Conservation (phyloP, 2,113 vertebrate genomes). For the Manacus vitellinus region DNA sequence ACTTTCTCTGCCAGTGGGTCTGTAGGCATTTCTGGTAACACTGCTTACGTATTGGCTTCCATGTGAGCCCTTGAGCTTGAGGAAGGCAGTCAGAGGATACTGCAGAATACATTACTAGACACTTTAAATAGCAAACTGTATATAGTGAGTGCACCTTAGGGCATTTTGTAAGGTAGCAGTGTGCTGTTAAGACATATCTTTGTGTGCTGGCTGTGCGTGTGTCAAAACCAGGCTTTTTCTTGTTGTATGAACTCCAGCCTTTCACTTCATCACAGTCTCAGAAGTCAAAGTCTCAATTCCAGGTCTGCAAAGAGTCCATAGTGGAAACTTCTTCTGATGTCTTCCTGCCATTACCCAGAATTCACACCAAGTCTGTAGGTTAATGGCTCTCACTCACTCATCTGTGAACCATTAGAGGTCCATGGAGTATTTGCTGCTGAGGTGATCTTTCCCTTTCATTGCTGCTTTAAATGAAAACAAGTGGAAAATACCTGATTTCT, state of each 20-base stretch:
- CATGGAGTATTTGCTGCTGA: neutral
- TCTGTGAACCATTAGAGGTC: neutral
- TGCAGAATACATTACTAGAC: neutral
- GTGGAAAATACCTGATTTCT: neutral
- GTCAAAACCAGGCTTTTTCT: neutral
- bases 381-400: neutral
- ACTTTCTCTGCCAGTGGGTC: neutral
- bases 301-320: neutral
- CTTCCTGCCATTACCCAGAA: neutral
- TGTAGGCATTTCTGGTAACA: neutral
- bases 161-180: constrained; percentile 24
- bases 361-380: neutral
- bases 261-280: neutral
- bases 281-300: neutral
- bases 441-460: neutral
- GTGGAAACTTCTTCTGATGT: neutral
- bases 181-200: neutral
- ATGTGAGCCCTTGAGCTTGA: neutral
- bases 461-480: neutral
- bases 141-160: neutral
- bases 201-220: neutral
- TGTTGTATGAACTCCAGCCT: neutral
- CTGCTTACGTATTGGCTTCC: neutral
- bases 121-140: neutral
- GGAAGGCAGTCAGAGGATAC: neutral